A percentile compares a stretch with the other conserved stretches of the same genome.
Evolutionary conservation across 2,797 vertebrate species (phyloP).

Genomic region (Anguilla obscura): DNA sequence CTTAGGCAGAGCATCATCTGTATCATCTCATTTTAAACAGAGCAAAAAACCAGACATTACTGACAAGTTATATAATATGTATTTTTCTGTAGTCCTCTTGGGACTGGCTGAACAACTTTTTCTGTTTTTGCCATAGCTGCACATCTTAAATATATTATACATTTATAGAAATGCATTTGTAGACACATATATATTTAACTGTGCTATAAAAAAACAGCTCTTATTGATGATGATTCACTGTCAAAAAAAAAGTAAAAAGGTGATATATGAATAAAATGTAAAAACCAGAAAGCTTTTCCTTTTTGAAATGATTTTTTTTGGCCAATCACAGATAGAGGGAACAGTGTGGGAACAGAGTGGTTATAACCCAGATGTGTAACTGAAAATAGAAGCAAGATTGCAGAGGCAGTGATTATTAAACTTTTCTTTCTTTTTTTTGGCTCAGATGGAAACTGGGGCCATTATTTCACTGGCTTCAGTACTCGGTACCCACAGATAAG

Average conservation of each 20-base stretch:
- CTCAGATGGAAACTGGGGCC: not conserved
- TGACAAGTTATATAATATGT: not conserved
- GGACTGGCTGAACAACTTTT: not conserved
- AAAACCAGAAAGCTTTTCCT: not conserved
- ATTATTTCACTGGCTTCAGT: not conserved
- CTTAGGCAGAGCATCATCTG: not conserved
- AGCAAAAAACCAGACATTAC: not conserved
- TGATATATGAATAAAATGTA: not conserved
- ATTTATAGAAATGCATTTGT: not conserved
- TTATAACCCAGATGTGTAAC: not conserved
- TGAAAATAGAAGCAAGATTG: constrained; percentile 1
- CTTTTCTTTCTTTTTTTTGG: not conserved
- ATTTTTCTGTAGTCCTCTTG: not conserved
- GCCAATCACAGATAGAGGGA: not conserved
- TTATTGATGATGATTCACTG: not conserved
- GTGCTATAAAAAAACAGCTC: not conserved
- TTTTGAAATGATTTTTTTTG: not conserved
- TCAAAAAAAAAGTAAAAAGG: not conserved
- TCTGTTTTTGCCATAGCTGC: not conserved
- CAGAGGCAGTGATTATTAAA: not conserved
- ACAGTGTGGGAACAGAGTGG: not conserved
- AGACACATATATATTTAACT: not conserved
- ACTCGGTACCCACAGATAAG: not conserved
- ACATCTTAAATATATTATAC: not conserved
- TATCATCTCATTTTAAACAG: constrained; percentile 5